A percentile compares a stretch with the other conserved stretches of the same genome.
These are phyloP conservation scores for Coremacera marginata DNA, from an alignment of 2,888 invertebrate genomes.

Conservation along the genomic window DNA sequence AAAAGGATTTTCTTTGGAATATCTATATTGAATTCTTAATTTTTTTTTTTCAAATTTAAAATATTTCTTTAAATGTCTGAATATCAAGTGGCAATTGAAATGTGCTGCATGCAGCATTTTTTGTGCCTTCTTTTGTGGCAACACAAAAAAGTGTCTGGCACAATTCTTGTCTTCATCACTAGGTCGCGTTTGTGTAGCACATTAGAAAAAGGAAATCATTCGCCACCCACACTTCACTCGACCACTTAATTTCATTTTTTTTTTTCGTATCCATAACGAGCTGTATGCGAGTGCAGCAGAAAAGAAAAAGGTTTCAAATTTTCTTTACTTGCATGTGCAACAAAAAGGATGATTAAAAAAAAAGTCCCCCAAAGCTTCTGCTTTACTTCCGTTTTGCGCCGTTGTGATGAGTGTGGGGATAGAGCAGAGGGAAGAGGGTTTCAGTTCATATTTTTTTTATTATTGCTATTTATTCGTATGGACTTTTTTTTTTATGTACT, in stretches of 20 bases:
- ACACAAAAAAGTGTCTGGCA: conserved; percentile 39
- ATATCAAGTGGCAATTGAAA: too few species aligned
- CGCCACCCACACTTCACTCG: conserved; percentile 18
- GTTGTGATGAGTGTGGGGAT: too few species aligned
- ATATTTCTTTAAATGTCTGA: too few species aligned
- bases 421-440: too few species aligned
- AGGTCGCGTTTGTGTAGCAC: neutral
- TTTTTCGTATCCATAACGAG: neutral
- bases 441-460: neutral
- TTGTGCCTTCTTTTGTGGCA: neutral
- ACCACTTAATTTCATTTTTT: conserved; percentile 4
- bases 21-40: too few species aligned
- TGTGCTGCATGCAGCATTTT: neutral
- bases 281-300: neutral
- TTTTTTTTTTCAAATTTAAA: too few species aligned
- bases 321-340: too few species aligned
- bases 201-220: neutral
- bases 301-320: neutral
- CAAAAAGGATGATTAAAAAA: too few species aligned
- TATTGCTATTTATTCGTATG: neutral
- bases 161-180: conserved; percentile 22
- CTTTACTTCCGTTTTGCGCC: too few species aligned
- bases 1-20: too few species aligned
- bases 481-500: neutral
- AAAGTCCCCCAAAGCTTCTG: too few species aligned